phyloP scores from a whole-genome alignment of 2,888 invertebrate species.

The Dolichopus griseipennis region DNA sequence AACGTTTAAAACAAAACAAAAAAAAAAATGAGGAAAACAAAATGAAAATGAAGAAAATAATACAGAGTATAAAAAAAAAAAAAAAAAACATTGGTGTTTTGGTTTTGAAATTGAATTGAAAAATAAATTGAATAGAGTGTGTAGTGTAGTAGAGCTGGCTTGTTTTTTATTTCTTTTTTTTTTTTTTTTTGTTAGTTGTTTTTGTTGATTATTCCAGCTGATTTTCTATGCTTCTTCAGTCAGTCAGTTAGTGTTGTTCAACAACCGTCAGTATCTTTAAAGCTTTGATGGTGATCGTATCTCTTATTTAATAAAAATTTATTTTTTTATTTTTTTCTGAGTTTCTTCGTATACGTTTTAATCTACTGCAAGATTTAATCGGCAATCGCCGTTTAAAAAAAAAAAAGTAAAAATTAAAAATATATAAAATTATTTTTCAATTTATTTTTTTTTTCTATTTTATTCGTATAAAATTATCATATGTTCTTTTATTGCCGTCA shows the following conservation, averaged over 20 bases:
- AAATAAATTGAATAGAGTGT: too few species aligned
- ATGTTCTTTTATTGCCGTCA: not conserved
- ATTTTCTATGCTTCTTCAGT: constrained; percentile 3
- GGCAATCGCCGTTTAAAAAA: not conserved
- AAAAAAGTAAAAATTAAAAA: not conserved
- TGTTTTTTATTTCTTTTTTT: not conserved
- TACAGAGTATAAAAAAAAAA: not conserved
- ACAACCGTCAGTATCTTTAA: not conserved
- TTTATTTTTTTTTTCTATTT: not conserved
- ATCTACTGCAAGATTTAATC: too few species aligned
- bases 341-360: not conserved
- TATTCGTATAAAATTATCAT: not conserved
- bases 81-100: not conserved
- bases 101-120: too few species aligned
- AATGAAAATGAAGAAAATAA: not conserved
- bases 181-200: too few species aligned
- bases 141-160: not conserved
- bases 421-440: not conserved
- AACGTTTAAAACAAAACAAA: too few species aligned
- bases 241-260: not conserved
- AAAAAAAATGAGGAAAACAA: too few species aligned
- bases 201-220: not conserved
- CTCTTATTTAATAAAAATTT: not conserved
- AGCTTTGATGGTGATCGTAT: not conserved
- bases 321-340: not conserved